phyloP scores from a whole-genome alignment of 1,140 invertebrate genomes.

The Tetragnatha versicolor region DNA sequence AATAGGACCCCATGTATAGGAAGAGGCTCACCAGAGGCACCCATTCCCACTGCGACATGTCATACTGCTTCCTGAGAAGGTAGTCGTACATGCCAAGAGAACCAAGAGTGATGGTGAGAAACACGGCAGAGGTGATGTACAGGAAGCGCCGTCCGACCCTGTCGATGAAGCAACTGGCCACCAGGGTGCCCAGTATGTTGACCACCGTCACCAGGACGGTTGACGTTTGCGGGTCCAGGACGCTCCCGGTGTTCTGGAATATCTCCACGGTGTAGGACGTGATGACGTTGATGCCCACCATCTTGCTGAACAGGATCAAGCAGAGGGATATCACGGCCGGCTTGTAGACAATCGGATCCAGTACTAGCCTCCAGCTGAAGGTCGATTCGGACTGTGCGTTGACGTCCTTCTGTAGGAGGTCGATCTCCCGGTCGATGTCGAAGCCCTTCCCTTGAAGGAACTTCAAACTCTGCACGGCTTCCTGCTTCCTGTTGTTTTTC shows the following conservation, averaged over 20 bases:
- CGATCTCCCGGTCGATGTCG: not conserved
- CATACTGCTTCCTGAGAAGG: not conserved
- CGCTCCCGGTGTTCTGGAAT: not conserved
- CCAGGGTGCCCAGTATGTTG: conserved; percentile 16
- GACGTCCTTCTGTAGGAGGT: too few species aligned
- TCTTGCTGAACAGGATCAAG: not conserved
- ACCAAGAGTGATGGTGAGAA: not conserved
- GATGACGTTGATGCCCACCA: not conserved
- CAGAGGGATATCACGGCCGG: not conserved
- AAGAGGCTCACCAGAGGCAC: conserved; percentile 68
- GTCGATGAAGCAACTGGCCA: conserved; percentile 65
- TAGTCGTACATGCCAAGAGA: not conserved
- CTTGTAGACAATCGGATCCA: not conserved
- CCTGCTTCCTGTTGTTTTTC: not conserved
- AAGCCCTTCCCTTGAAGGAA: conserved; percentile 33
- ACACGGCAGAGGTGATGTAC: not conserved
- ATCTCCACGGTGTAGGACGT: not conserved
- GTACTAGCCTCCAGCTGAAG: conserved; percentile 55
- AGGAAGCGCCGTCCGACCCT: not conserved
- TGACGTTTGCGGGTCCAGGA: not conserved
- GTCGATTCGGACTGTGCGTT: too few species aligned
- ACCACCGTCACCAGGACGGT: not conserved
- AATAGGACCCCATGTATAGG: conserved; percentile 71
- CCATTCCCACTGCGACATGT: conserved; percentile 60
- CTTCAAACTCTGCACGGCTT: conserved; percentile 7